Base-by-base conservation (phyloP, 2,888 invertebrate genomes). In the Adela reaumurella region DNA sequence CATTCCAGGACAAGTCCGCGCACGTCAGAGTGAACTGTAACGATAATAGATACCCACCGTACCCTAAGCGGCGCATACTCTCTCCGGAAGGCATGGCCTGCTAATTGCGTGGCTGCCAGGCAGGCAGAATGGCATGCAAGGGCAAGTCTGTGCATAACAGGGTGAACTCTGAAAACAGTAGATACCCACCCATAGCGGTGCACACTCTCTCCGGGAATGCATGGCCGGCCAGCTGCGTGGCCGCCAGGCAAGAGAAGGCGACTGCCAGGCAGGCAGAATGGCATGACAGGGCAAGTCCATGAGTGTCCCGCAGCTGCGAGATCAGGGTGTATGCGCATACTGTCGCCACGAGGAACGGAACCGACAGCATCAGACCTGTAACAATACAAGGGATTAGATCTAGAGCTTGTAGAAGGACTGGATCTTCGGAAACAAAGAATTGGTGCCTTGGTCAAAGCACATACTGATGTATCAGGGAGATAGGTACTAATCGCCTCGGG, bases 281-380 rank as follows among this genome's bases (percentile, higher is more conserved):
- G 56, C 80, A 78, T 17, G 83, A 82, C 52, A 84, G 64, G 1
- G 82, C 76, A 56, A 80, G 81, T 11, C 83, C 83, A 53, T 82
- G 81, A 1, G 81, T 74, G 54, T 84, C 83, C 51, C 78, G 66
- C 11, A 85, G 61, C 55, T 81, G 79, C 11, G 69, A 81, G 24
- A 84, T 81, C 50, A 70, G 63, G 2, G 68, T 60, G 58, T 82
- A 82, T 8, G 80, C 70, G 45, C 65, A 62, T 0, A 81, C 77
- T 4, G 82, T 82, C 17, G 72, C 70, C 48, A 81, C 52, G 17
- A 82, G 67, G 55, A 81, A 82, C 11, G 81, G 80, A 6, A 82
- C 74, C 16, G 81, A 82, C 57, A 80, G 67, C 55, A 80, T 61
- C 54, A 82, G 63, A 50, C 79, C 81, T 81, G 62, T 29, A 65